Base-by-base conservation (phyloP, 2,113 vertebrate species). In the Siniperca chuatsi region DNA sequence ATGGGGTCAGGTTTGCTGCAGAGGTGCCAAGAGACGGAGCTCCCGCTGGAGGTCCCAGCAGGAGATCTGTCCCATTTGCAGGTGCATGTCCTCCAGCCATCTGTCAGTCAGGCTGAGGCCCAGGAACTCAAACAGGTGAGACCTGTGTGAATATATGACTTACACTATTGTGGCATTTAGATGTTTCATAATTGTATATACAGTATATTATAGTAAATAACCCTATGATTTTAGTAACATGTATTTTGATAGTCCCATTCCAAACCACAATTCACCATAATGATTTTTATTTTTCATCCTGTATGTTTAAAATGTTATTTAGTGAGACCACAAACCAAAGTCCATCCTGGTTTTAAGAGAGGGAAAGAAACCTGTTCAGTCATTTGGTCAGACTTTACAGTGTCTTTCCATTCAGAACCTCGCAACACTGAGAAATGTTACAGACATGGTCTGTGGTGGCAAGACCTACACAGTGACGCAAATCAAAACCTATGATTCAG, bases 121-220 rank as follows among this genome's bases (percentile, higher is more conserved):
- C 95, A 96, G 92, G 97, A 99, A 78, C 96, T 99, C 21, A 94
- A 92, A 71, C 97, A 99, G 97, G 98, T 99, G 93, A 95, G 90
- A 54, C 58, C 55, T 29, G 2, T 78, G 20, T 1, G 2, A 82
- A 65, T 62, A 58, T 58, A 73, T 80, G 66, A 81, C 55, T 35
- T 80, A 9, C 65, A 72, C 62, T 64, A 69, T 12, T 23, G 52
- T 66, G 46, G 29, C 33, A 50, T 87, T 72, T 42, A 69, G 25
- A 70, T 66, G 55, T 77, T 64, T 72, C 16, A 77, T 50, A 68
- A 79, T 78, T 78, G 37, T 85, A 57, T 74, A 79, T 54, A 46
- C 35, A 37, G 3, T 44, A 16, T 64, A 66, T 65, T 75, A 77
- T 78, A 33, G 61, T 83, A 86, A 91, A 83, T 83, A 74, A 70